Evolutionary conservation across 2,113 vertebrate genomes (phyloP).

Genomic region (Hyaena hyaena): DNA sequence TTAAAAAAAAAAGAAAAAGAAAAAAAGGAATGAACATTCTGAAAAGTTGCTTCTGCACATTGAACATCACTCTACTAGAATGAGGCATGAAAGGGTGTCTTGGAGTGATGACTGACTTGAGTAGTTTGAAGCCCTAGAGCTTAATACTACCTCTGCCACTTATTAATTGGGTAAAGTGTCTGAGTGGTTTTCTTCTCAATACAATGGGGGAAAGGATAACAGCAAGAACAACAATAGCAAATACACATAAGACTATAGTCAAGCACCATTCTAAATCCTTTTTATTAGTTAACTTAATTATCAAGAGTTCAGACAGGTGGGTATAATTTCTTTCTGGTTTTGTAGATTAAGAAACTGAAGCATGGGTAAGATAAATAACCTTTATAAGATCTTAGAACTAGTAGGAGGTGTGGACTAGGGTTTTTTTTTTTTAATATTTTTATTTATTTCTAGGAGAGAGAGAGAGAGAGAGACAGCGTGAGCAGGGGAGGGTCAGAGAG

Average conservation of each 20-base stretch:
- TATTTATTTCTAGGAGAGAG: too few relatives aligned
- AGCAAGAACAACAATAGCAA: neutral
- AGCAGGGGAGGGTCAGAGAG: too few relatives aligned
- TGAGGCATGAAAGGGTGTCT: neutral
- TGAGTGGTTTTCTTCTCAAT: neutral
- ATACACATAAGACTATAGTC: neutral
- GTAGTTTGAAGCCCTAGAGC: accelerated
- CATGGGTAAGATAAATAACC: neutral
- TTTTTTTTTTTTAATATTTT: too few relatives aligned
- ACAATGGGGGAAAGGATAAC: neutral
- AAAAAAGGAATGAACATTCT: neutral
- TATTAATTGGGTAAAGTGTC: neutral
- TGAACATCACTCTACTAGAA: neutral
- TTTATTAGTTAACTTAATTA: neutral
- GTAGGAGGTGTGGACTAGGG: neutral
- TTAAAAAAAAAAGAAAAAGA: too few relatives aligned
- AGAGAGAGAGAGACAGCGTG: too few relatives aligned
- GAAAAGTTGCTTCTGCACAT: neutral
- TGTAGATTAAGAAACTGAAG: neutral
- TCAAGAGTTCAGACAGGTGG: neutral
- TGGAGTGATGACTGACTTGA: too few relatives aligned
- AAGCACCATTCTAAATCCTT: neutral
- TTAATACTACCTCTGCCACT: neutral
- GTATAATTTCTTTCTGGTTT: neutral
- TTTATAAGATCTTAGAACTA: neutral